These are phyloP conservation scores for Noctua janthe DNA, from an alignment of 2,888 invertebrate genomes.

Conservation along the genomic window DNA sequence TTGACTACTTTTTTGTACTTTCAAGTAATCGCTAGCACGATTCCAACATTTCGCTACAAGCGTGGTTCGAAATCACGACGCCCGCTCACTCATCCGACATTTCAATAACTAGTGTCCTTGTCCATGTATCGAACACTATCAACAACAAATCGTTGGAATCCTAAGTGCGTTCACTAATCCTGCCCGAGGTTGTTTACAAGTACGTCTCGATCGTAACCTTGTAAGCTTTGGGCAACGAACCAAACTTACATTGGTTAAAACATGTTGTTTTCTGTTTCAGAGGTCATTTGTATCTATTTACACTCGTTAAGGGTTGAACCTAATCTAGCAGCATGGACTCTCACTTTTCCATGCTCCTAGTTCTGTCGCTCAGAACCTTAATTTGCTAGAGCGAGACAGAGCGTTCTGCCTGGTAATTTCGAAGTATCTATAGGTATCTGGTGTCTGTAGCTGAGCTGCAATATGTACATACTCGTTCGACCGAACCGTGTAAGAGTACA, in stretches of 20 bases:
- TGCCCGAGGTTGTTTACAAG: conserved; percentile 44
- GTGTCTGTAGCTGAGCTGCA: background rate
- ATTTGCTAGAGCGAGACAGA: background rate
- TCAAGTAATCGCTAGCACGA: too few relatives aligned
- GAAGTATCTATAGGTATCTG: too few relatives aligned
- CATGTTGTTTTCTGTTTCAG: conserved; percentile 30
- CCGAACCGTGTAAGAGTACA: background rate
- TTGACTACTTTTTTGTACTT: too few relatives aligned
- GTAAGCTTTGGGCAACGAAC: conserved; percentile 30
- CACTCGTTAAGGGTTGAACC: background rate
- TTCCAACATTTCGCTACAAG: background rate
- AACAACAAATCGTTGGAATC: conserved; percentile 24
- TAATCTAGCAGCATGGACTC: background rate
- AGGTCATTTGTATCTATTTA: conserved; percentile 2
- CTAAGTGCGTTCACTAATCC: conserved; percentile 42
- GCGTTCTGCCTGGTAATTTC: too few relatives aligned
- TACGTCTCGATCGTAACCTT: conserved; percentile 6
- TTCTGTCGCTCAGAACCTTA: background rate
- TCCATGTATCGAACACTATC: conserved; percentile 11
- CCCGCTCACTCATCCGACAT: background rate
- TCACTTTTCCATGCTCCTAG: background rate
- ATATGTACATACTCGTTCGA: background rate
- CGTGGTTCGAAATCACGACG: background rate
- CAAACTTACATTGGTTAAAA: conserved; percentile 25
- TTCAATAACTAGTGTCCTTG: background rate